Evolutionary conservation across 2,113 vertebrate genomes (phyloP), one percentile per base, ranked within the genome.

Genomic region (Laticauda colubrina): DNA sequence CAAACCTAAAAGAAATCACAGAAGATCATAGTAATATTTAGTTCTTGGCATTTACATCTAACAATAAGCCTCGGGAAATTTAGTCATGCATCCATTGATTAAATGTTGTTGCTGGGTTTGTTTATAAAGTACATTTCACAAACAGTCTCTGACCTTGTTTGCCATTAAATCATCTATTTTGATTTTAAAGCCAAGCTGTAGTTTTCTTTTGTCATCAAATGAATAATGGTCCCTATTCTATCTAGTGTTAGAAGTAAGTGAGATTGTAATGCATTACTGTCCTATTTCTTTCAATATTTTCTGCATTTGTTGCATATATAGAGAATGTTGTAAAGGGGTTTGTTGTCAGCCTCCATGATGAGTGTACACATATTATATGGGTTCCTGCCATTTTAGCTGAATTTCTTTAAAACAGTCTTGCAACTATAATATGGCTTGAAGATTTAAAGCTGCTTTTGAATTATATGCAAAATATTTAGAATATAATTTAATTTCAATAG

Each of bases 21-120:
- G 9, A 87, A 94, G 57, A 59, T 92, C 90, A 92, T 85, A 48
- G 85, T 48, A 20, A 24, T 56, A 48, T 95, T 91, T 88, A 61
- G 86, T 53, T 64, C 34, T 89, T 54, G 89, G 24, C 88, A 85
- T 55, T 91, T 11, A 24, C 64, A 53, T 9, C 24, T 91, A 94
- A 5, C 15, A 39, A 3, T 93, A 96, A 54, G 18, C 81, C 43
- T 91, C 34, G 9, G 51, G 88, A 93, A 85, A 87, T 91, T 88
- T 20, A 93, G 53, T 56, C 90, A 89, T 57, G 26, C 59, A 81
- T 15, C 34, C 92, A n/a, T 14, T 15, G 53, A 55, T 29, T 90
- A 45, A 90, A 85, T 86, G 53, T 34, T 89, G 92, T 90, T 86
- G 39, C 15, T 90, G 55, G 48, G 14, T 93, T 93, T 85, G 34